Evolutionary conservation across 2,888 invertebrate genomes (phyloP).

Genomic region (Pandemis heparana): DNA sequence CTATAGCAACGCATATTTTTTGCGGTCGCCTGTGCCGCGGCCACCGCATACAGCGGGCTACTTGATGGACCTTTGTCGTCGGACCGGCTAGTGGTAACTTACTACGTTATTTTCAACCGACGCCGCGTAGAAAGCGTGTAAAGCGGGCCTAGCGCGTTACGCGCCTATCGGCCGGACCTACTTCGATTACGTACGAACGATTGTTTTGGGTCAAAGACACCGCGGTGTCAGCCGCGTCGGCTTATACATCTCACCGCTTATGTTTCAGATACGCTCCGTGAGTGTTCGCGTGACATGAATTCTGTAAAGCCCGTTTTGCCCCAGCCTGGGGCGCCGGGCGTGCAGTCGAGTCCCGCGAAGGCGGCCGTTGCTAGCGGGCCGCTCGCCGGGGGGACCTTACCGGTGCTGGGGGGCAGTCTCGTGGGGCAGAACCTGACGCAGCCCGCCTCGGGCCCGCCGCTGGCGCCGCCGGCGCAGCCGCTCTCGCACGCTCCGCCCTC

Average conservation of each 20-base stretch:
- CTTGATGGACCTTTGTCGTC: conserved; percentile 73
- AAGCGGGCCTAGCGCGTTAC: conserved; percentile 63
- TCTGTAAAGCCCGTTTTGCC: conserved; percentile 87
- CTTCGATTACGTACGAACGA: conserved; percentile 75
- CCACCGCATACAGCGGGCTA: conserved; percentile 59
- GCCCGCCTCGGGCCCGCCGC: conserved; percentile 66
- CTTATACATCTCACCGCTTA: conserved; percentile 68
- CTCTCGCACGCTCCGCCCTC: conserved; percentile 74
- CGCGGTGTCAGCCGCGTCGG: conserved; percentile 66
- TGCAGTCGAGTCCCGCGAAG: conserved; percentile 77
- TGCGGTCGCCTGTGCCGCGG: conserved; percentile 73
- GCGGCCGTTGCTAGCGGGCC: conserved; percentile 73
- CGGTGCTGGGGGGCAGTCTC: conserved; percentile 57
- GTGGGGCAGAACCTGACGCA: conserved; percentile 76
- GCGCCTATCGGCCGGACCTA: conserved; percentile 66
- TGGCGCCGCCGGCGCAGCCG: conserved; percentile 60
- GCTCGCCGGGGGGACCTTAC: conserved; percentile 33
- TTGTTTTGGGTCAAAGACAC: conserved; percentile 84
- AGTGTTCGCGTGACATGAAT: conserved; percentile 81
- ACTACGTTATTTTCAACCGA: conserved; percentile 57
- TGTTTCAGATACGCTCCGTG: conserved; percentile 70
- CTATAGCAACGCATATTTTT: conserved; percentile 83
- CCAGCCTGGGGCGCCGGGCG: conserved; percentile 79
- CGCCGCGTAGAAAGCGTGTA: conserved; percentile 57
- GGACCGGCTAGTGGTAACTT: conserved; percentile 72